Conservation (phyloP, 2,888 invertebrate species). For the Chymomyza procnemis region DNA sequence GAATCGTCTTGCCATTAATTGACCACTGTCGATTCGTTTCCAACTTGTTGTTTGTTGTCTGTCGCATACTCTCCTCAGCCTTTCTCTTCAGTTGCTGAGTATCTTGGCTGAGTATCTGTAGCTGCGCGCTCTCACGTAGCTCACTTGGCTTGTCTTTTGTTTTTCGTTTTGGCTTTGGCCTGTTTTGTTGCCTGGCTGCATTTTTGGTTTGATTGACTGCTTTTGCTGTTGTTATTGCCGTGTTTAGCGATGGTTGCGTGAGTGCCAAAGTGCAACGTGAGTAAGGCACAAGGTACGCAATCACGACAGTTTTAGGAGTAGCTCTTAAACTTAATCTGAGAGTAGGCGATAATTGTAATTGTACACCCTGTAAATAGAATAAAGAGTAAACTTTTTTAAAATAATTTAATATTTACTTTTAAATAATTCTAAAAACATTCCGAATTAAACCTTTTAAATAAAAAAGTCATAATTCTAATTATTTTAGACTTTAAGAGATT, state of each 20-base stretch:
- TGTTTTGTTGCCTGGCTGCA: constrained; percentile 27
- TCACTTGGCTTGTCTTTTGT: constrained; percentile 9
- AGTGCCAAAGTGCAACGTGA: neutral
- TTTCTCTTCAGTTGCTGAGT: constrained; percentile 5
- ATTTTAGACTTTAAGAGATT: too few relatives aligned
- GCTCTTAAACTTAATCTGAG: too few relatives aligned
- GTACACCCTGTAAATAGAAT: too few relatives aligned
- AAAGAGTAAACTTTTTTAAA: too few relatives aligned
- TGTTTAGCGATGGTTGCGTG: neutral
- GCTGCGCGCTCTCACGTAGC: constrained; percentile 29
- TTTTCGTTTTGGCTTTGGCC: constrained; percentile 15
- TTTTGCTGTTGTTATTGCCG: neutral
- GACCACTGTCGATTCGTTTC: neutral
- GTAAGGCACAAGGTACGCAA: neutral
- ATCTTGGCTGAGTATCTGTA: constrained; percentile 1
- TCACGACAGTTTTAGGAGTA: too few relatives aligned
- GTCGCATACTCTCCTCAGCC: constrained; percentile 13
- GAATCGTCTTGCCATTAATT: neutral
- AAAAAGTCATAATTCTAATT: too few relatives aligned
- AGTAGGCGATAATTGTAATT: too few relatives aligned
- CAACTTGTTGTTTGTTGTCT: constrained; percentile 4
- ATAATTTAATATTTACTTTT: too few relatives aligned
- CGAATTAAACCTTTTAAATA: too few relatives aligned
- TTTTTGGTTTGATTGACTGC: constrained; percentile 6
- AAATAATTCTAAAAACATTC: too few relatives aligned